Base-by-base conservation (phyloP, 2,797 vertebrate species). In the Gouania willdenowi region DNA sequence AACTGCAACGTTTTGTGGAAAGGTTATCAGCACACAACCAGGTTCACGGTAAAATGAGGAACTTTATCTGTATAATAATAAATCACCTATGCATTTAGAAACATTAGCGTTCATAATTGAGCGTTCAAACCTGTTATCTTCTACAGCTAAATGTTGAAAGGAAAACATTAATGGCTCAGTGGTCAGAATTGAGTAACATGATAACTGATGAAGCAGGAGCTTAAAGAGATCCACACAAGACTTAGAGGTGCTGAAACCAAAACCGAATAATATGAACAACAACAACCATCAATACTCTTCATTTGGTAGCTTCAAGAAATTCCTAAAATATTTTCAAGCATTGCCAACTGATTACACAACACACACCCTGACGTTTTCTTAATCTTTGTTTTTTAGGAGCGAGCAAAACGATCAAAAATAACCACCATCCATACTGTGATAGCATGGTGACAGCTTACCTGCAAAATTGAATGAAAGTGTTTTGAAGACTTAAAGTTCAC, bases 291-390 rank as follows among this genome's bases (percentile, higher is more conserved):
- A n/a, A n/a, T 34, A 30, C 41, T 8, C 16, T 19, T 38, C 15
- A n/a, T n/a, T 36, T n/a, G 23, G 42, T 7, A 47, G 18, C 13
- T 43, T 57, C 21, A 13, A 36, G 55, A 27, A 14, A 49, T 30
- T 51, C 42, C 18, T 26, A 58, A 24, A 21, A 40, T 33, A 39
- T 50, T 62, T 64, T 22, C 22, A 7, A 64, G 40, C 24, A 24
- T 32, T 48, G 38, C 31, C 29, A 29, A 24, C 12, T 8, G 17
- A 51, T 75, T 64, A 64, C 59, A 57, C 57, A 73, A 75, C 21
- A n/a, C n/a, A n/a, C n/a, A n/a, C n/a, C n/a, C n/a, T n/a, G n/a
- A n/a, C n/a, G n/a, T n/a, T n/a, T n/a, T n/a, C n/a, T n/a, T n/a
- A n/a, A n/a, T n/a, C n/a, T n/a, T n/a, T n/a, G n/a, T n/a, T n/a